Evolutionary conservation across 2,113 vertebrate genomes (phyloP), one percentile per base, ranked within the genome.

Genomic region (Brienomyrus brachyistius): DNA sequence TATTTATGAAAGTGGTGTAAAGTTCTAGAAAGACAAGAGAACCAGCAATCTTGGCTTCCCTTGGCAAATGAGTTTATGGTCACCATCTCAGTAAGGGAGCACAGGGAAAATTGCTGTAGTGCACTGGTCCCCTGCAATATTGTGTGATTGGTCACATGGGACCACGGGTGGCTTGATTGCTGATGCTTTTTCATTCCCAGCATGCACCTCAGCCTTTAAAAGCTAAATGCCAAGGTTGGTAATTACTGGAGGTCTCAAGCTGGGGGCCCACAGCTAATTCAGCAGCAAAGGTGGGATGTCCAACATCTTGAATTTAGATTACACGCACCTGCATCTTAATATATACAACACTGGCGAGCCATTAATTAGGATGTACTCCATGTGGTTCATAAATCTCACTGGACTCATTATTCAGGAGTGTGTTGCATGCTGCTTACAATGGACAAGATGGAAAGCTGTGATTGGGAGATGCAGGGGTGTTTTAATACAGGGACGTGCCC

Each of bases 161-260:
- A 80, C 74, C 35, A 17, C 17, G 31, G 15, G 21, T 47, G 45
- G 56, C 62, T 59, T 45, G 23, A 74, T 27, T 31, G 21, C 31
- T 54, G 86, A 54, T 88, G 23, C n/a, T 27, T 13, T 85, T n/a
- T 6, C 11, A 48, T n/a, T 90, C 59, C 84, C 89, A 90, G 83
- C 47, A 52, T 51, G 59, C 62, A 43, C 82, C 21, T 74, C 23
- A 45, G 83, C 54, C 56, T 40, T 62, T 50, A 66, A 62, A 66
- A 11, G n/a, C 40, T 90, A 84, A 62, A 70, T 70, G 59, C 27
- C 45, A 86, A 87, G 10, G 59, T 59, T 85, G 83, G 83, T 87
- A 70, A 70, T 23, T 86, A 85, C 43, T 45, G 50, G 17, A 56
- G 43, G 47, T 56, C 31, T 40, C 80, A 50, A 27, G 31, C 31